Evolutionary conservation across 2,888 invertebrate genomes (phyloP), one percentile per base, ranked within the genome.

Genomic region (Diarsia brunnea): DNA sequence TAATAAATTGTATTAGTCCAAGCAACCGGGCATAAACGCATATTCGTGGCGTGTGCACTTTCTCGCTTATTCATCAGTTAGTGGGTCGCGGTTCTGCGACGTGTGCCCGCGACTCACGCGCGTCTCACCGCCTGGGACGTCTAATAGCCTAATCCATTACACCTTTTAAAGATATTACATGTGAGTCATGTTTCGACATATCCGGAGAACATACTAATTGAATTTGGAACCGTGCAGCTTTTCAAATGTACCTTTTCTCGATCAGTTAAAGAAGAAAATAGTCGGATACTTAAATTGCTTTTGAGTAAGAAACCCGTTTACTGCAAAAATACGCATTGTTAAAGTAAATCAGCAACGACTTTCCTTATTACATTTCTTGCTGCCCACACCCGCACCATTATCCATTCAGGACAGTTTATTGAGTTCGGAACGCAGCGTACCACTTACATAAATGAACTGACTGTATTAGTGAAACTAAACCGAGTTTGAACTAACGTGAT

Each of bases 31-130:
- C 79, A 76, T 82, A 83, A 86, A 71, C 82, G 79, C 84, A 84
- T 82, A 69, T 76, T 86, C 79, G 76, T 68, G 71, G 84, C 75
- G 81, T 68, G 82, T 90, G 90, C 91, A 94, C 94, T 95, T 95
- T 95, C 95, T 93, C 94, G 93, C 92, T 92, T 93, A 93, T 93
- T 93, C 92, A 93, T 93, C 92, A 91, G 90, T 90, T 92, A 93
- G 94, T 95, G 92, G 95, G 95, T 95, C 95, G 91, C 90, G 88
- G 89, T 88, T 89, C 88, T 86, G 87, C 47, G 49, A 75, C 87
- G 88, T 78, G 73, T 63, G 78, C 65, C 43, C 38, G 77, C 79
- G 49, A 84, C 85, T 86, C 75, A 85, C 85, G 88, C 87, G 87
- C 84, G 68, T 75, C 69, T 74, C 85, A 85, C 85, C 89, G 88